phyloP scores from a whole-genome alignment of 1,140 invertebrate genomes.

The Lasioglossum albipes region DNA sequence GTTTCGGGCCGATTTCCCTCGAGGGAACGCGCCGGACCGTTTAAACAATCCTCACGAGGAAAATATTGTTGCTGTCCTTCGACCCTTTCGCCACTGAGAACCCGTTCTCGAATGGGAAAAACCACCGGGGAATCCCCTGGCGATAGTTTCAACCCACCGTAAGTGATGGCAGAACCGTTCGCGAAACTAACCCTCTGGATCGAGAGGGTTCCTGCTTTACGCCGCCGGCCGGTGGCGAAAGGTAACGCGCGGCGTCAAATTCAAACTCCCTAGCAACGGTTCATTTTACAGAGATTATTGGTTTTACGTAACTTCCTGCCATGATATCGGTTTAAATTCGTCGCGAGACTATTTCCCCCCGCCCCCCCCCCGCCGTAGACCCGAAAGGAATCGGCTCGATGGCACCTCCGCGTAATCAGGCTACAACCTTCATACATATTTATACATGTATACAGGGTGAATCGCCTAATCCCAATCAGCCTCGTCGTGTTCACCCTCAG shows the following conservation, averaged over 20 bases:
- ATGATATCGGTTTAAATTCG: not conserved
- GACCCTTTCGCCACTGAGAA: not conserved
- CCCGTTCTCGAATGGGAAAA: not conserved
- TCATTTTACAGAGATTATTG: not conserved
- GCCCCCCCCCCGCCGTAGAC: not conserved
- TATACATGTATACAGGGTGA: conserved; percentile 47
- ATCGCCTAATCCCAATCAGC: conserved; percentile 3
- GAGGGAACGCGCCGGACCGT: not conserved
- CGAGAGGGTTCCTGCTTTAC: no score
- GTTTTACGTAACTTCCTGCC: not conserved
- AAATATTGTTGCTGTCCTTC: conserved; percentile 1
- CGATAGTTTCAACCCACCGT: not conserved
- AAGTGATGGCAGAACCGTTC: not conserved
- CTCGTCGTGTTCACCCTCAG: not conserved
- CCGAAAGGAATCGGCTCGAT: conserved; percentile 34
- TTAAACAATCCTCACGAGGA: not conserved
- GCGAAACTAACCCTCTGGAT: not conserved
- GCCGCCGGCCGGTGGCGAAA: not conserved
- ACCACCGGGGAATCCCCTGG: not conserved
- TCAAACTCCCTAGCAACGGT: not conserved
- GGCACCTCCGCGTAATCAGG: conserved; percentile 43
- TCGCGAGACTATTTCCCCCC: not conserved
- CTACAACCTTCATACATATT: conserved; percentile 59
- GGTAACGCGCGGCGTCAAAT: not conserved
- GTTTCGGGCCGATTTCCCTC: not conserved